A percentile compares a stretch with the other conserved stretches of the same genome.
Evolutionary conservation across 1,140 invertebrate species (phyloP).

Genomic region (Brachionus koreanus): DNA sequence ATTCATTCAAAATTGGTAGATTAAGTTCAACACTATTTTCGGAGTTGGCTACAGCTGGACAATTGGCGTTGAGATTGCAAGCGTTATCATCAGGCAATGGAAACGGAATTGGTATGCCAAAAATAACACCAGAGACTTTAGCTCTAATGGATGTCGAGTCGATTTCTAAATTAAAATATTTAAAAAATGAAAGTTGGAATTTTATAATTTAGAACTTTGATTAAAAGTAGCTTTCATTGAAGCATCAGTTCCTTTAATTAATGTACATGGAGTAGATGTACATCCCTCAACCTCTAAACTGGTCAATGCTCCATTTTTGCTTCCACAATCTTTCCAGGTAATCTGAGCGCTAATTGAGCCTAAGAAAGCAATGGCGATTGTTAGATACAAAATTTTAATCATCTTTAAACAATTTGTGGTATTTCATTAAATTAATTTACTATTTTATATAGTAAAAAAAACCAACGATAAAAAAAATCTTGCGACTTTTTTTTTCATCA

Average conservation of each 20-base stretch:
- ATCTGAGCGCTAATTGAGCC: neutral
- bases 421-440: neutral
- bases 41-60: neutral
- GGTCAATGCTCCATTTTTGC: neutral
- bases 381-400: neutral
- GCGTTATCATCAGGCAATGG: conserved; percentile 9
- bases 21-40: neutral
- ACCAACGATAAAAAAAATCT: no score
- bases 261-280: conserved; percentile 6
- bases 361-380: neutral
- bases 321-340: conserved; percentile 23
- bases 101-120: conserved; percentile 38
- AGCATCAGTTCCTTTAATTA: neutral
- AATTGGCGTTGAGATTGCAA: conserved; percentile 13
- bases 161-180: neutral
- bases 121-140: neutral
- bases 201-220: neutral
- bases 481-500: no score
- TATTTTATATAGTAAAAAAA: neutral
- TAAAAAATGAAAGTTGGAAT: neutral
- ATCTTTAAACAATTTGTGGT: neutral
- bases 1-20: conserved; percentile 9
- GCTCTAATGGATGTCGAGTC: neutral
- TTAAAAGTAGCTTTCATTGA: conserved; percentile 12
- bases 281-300: neutral